Percentiles rank a stretch among this genome's conserved stretches.
Conservation (phyloP, 2,888 invertebrate species). For the Amblyjoppa fuscipennis region DNA sequence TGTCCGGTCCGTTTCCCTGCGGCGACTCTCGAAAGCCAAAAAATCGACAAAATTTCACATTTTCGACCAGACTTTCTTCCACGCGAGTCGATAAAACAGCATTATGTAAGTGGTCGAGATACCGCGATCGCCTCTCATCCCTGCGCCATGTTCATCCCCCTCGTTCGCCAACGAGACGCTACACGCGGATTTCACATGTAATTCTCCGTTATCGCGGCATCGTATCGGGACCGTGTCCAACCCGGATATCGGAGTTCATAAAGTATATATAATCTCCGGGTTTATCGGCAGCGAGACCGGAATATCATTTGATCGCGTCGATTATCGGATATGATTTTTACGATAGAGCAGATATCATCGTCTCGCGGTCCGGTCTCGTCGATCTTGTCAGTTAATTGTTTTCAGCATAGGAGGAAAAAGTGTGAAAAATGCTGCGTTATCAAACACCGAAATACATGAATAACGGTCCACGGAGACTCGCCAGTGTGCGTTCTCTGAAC, state of each 20-base stretch:
- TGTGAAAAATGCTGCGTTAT: background rate
- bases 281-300: constrained; percentile 44
- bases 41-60: too few relatives aligned
- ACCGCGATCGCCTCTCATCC: background rate
- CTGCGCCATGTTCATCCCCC: background rate
- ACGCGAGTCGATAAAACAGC: background rate
- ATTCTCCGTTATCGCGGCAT: constrained; percentile 37
- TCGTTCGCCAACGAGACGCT: background rate
- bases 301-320: constrained; percentile 50
- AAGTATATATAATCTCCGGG: constrained; percentile 22
- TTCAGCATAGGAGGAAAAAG: background rate
- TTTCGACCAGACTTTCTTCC: background rate
- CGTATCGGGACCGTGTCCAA: constrained; percentile 49
- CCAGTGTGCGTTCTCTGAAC: background rate
- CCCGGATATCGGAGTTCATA: constrained; percentile 16
- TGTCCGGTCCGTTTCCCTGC: too few relatives aligned
- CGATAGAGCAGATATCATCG: constrained; percentile 16
- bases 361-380: background rate
- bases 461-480: background rate
- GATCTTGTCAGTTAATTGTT: background rate
- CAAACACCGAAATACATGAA: background rate
- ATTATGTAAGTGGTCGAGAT: background rate
- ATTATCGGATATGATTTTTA: constrained; percentile 55
- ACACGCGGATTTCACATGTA: constrained; percentile 1
- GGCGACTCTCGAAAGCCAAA: too few relatives aligned